Evolutionary conservation across 1,140 invertebrate genomes (phyloP), one percentile per base, ranked within the genome.

Genomic region (Papilio xuthus): DNA sequence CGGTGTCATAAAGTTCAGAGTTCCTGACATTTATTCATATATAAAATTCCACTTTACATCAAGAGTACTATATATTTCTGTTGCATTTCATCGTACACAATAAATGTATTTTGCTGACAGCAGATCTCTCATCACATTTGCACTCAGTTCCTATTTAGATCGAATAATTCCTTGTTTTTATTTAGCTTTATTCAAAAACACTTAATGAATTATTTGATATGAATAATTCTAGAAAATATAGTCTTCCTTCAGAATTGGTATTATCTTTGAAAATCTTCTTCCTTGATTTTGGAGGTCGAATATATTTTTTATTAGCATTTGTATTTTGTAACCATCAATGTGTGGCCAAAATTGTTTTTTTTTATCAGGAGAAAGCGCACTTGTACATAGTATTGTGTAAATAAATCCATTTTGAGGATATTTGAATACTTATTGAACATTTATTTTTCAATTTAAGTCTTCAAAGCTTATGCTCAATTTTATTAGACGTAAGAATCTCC

Each of bases 71-170:
- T 83, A 80, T 72, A 77, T 80, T 87, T 90, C 85, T 80, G 84
- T 90, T 93, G 90, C 90, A 92, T 92, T 90, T 88, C 84, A 82
- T 85, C 80, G 78, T 89, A 84, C 88, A 84, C 84, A 79, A 85
- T 91, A 89, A 85, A 85, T 82, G 84, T 81, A 76, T 84, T 78
- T 84, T 80, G 78, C 82, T 78, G 84, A 86, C 81, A 81, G 84
- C 85, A 85, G 91, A 93, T 93, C 90, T 93, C 92, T 81, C 88
- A 90, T 88, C 88, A 91, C 87, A 89, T 87, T 86, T 87, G 89
- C 92, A 92, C 91, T 92, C 91, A 94, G 92, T 94, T 94, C 92
- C 92, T 94, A 93, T 84, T 92, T 92, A 93, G 91, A 84, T 92
- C 88, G 88, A 92, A 88, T 92, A 85, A 87, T 85, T 79, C 78